Conservation (phyloP, 2,888 invertebrate species). For the Drosophila antonietae region DNA sequence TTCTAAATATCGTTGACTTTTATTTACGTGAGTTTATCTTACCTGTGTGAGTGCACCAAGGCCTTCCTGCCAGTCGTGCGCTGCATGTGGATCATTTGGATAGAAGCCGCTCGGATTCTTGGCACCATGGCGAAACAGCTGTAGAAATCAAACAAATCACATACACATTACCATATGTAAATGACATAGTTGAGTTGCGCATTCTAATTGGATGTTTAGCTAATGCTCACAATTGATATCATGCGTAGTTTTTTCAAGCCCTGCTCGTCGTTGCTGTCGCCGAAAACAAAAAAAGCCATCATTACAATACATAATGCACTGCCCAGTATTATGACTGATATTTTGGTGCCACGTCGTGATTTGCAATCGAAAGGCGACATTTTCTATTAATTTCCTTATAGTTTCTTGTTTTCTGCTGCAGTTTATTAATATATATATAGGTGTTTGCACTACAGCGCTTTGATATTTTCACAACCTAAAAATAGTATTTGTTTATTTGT, state of each 20-base stretch:
- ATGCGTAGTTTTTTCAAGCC: conserved; percentile 82
- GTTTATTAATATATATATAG: conserved; percentile 46
- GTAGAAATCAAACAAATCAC: conserved; percentile 9
- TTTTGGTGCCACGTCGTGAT: conserved; percentile 81
- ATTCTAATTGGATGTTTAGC: conserved; percentile 16
- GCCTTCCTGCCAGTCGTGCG: conserved; percentile 92
- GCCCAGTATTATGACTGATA: conserved; percentile 82
- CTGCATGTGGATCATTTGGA: conserved; percentile 91
- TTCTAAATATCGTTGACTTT: conserved; percentile 1
- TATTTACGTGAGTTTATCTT: conserved; percentile 11
- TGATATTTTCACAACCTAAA: conserved; percentile 64
- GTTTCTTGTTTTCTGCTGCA: conserved; percentile 50
- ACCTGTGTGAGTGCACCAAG: conserved; percentile 90
- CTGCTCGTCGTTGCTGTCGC: conserved; percentile 83
- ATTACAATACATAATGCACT: conserved; percentile 81
- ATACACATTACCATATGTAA: neutral
- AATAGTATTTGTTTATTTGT: conserved; percentile 75
- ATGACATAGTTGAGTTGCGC: conserved; percentile 21
- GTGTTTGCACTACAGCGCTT: conserved; percentile 44
- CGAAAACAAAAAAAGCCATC: conserved; percentile 84
- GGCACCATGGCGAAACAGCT: conserved; percentile 84
- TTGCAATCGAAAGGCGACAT: conserved; percentile 80
- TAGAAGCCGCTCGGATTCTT: conserved; percentile 89
- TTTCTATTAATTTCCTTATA: conserved; percentile 17
- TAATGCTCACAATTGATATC: conserved; percentile 82